phyloP scores from a whole-genome alignment of 2,888 invertebrate species.

The Sinohyriopsis cumingii region DNA sequence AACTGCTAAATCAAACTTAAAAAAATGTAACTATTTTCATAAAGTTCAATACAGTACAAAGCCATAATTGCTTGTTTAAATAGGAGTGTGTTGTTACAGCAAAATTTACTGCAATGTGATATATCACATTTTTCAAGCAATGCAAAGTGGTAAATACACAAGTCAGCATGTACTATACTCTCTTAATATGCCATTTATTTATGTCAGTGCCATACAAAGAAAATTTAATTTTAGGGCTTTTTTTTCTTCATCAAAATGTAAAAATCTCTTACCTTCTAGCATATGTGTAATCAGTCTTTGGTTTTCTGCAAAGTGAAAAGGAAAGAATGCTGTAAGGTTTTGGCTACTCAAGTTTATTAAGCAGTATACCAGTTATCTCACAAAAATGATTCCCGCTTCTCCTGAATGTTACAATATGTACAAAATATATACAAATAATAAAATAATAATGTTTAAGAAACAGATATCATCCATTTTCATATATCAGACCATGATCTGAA shows the following conservation, averaged over 20 bases:
- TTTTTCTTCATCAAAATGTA: too few species aligned
- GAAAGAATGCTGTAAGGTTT: not conserved
- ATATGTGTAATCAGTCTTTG: conserved; percentile 94
- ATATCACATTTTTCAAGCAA: too few species aligned
- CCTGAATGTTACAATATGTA: not conserved
- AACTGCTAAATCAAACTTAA: too few species aligned
- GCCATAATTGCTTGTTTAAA: too few species aligned
- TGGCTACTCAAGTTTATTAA: not conserved
- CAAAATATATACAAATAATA: not conserved
- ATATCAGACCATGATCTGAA: not conserved
- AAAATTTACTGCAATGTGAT: too few species aligned
- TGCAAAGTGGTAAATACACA: not conserved
- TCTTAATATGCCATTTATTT: not conserved
- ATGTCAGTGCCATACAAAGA: not conserved
- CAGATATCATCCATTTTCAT: not conserved
- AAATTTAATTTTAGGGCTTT: too few species aligned
- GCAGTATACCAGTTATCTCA: not conserved
- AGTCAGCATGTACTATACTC: not conserved
- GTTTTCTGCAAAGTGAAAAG: conserved; percentile 78
- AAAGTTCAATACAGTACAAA: too few species aligned
- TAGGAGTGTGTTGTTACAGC: too few species aligned
- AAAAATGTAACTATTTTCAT: too few species aligned
- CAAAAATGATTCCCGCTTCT: too few species aligned
- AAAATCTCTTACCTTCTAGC: conserved; percentile 80
- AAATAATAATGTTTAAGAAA: not conserved